phyloP scores from a whole-genome alignment of 2,797 vertebrate genomes.

The Sebastes hubbsi region DNA sequence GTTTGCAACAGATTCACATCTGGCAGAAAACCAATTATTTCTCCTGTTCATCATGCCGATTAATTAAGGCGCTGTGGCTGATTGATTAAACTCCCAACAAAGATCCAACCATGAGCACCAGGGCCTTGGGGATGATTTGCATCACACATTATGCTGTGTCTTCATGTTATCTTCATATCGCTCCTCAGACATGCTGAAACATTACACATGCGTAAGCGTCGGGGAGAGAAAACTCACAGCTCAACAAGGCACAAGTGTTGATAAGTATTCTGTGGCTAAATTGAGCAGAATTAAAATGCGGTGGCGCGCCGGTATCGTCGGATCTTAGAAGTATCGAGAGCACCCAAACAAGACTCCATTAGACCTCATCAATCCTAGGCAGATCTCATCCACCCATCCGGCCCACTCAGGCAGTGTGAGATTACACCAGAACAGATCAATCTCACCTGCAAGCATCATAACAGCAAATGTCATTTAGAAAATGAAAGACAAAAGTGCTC shows the following conservation, averaged over 20 bases:
- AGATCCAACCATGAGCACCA: slow-evolving; percentile 45
- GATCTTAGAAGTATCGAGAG: slow-evolving; percentile 41
- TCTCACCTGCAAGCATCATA: slow-evolving; percentile 51
- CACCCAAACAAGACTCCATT: slow-evolving; percentile 53
- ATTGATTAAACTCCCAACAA: slow-evolving; percentile 77
- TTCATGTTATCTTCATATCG: slow-evolving; percentile 46
- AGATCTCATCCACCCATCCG: slow-evolving; percentile 50
- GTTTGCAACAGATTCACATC: slow-evolving; percentile 73
- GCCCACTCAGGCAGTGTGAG: slow-evolving; percentile 47
- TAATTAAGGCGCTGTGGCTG: slow-evolving; percentile 75
- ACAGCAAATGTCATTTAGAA: slow-evolving; percentile 59
- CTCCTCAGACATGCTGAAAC: slow-evolving; percentile 28
- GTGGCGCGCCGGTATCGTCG: neutral
- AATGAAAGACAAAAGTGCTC: slow-evolving; percentile 51
- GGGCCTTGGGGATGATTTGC: slow-evolving; percentile 53
- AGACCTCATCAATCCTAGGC: slow-evolving; percentile 59
- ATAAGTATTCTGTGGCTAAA: slow-evolving; percentile 48
- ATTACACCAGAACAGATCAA: slow-evolving; percentile 66
- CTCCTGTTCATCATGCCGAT: slow-evolving; percentile 75
- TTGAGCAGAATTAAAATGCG: slow-evolving; percentile 51
- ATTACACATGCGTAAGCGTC: neutral
- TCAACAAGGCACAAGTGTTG: slow-evolving; percentile 37
- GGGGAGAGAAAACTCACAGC: slow-evolving; percentile 13
- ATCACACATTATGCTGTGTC: slow-evolving; percentile 40
- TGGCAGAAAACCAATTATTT: slow-evolving; percentile 80